Evolutionary conservation across 37 sponge, comb jelly and placozoan species (phyloP), one percentile per base, ranked within the genome.

Genomic region (Ephydatia muelleri): DNA sequence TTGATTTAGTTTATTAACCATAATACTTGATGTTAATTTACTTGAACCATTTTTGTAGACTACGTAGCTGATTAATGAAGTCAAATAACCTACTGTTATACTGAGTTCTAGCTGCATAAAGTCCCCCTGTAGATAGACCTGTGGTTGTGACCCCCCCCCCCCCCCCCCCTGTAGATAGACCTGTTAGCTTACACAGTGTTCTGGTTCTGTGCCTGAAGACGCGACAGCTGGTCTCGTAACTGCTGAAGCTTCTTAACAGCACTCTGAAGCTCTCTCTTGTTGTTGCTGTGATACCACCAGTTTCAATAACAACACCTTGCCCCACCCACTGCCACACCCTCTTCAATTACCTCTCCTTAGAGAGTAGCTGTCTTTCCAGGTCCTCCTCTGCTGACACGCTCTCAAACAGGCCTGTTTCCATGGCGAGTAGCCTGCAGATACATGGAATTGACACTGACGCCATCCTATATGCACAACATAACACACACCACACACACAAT

Each of bases 161-260:
- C 12, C 19, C 9, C 72, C 14, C 27, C n/a, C n/a, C n/a, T n/a
- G 57, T 57, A 57, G 57, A 57, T 57, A 14, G 1, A 1, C 16
- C 19, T 43, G 47, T 68, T 27, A 9, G 33, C 91, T 86, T 38
- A 91, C 91, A 48, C 69, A 38, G 33, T 57, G 57, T 86, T 87
- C n/a, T 91, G 83, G 33, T 71, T 47, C 75, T 83, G 83, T 34
- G 83, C 34, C 70, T 86, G 83, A 3, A 85, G 75, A 22, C 81
- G 72, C 0, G 85, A 84, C 27, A 75, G 68, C 80, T 75, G 73
- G 36, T 65, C 21, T 5, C 40, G 21, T 0, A 14, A 76, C 48
- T 84, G 38, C 68, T 83, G 49, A 47, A 49, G 27, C 74, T 72
- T 30, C 27, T 68, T 38, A 4, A 32, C 35, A 28, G 25, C 19